Conservation (phyloP, 2,113 vertebrate species). For the Forbesichthys agassizii region DNA sequence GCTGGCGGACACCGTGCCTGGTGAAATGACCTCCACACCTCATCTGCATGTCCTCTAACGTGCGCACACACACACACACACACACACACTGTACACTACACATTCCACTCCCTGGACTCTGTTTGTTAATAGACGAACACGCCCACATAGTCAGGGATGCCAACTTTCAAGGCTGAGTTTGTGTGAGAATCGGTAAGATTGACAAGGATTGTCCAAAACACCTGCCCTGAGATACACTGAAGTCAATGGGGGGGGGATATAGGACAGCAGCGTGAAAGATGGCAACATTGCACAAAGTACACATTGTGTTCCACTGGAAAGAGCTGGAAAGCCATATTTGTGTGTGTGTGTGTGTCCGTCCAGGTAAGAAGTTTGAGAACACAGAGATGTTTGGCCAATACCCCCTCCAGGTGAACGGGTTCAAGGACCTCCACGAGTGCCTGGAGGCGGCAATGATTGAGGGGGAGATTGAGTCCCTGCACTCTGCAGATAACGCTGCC, state of each 20-base stretch:
- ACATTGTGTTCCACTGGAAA: not conserved
- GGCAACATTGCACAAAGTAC: not conserved
- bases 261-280: no score
- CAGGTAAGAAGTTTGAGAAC: constrained; percentile 99
- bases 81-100: not conserved
- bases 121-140: no score
- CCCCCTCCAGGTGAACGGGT: constrained; percentile 96
- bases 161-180: no score
- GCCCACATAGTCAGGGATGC: no score
- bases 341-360: constrained; percentile 1
- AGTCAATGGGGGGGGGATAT: no score
- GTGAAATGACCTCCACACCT: constrained; percentile 64
- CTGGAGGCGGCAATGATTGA: constrained; percentile 98
- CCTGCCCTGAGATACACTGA: no score
- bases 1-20: constrained; percentile 51
- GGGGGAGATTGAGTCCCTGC: constrained; percentile 97
- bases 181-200: no score
- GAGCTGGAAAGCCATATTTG: not conserved
- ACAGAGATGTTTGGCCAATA: constrained; percentile 99
- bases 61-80: not conserved
- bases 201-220: no score
- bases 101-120: no score
- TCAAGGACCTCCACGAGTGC: constrained; percentile 98
- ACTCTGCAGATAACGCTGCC: constrained; percentile 91
- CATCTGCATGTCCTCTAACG: constrained; percentile 65